Percentiles rank a stretch among this genome's conserved stretches.
Conservation (phyloP, 2,888 invertebrate genomes). For the Embidobia sp. region DNA sequence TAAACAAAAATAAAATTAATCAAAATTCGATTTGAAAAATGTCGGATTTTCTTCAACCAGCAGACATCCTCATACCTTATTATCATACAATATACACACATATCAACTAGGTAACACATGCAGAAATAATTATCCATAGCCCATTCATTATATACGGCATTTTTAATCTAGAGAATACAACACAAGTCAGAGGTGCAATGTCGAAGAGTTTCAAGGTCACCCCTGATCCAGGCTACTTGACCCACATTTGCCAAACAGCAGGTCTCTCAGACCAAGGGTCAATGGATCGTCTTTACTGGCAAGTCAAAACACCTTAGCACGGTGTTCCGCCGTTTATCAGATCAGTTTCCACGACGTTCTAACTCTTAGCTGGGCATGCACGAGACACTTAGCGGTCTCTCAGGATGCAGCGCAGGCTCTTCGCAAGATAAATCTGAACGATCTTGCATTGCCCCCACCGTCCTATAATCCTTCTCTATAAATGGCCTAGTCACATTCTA, state of each 20-base stretch:
- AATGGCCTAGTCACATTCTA: constrained; percentile 79
- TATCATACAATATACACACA: too few species aligned
- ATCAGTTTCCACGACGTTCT: constrained; percentile 42
- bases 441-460: constrained; percentile 78
- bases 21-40: too few species aligned
- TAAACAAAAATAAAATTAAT: too few species aligned
- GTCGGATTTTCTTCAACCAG: too few species aligned
- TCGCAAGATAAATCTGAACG: constrained; percentile 66
- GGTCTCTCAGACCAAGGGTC: constrained; percentile 12
- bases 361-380: constrained; percentile 10
- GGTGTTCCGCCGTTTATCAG: constrained; percentile 27
- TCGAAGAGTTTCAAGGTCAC: constrained; percentile 33
- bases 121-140: too few species aligned
- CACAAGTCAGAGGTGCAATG: constrained; percentile 1
- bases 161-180: too few species aligned
- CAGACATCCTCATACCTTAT: too few species aligned
- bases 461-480: constrained; percentile 79
- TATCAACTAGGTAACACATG: too few species aligned
- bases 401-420: constrained; percentile 47
- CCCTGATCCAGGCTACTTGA: constrained; percentile 1
- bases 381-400: constrained; percentile 33
- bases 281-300: constrained; percentile 10
- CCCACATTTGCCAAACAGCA: constrained; percentile 6
- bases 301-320: neutral
- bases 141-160: too few species aligned